These are phyloP conservation scores for Metopolophium dirhodum DNA, from an alignment of 1,140 invertebrate species.

Conservation along the genomic window DNA sequence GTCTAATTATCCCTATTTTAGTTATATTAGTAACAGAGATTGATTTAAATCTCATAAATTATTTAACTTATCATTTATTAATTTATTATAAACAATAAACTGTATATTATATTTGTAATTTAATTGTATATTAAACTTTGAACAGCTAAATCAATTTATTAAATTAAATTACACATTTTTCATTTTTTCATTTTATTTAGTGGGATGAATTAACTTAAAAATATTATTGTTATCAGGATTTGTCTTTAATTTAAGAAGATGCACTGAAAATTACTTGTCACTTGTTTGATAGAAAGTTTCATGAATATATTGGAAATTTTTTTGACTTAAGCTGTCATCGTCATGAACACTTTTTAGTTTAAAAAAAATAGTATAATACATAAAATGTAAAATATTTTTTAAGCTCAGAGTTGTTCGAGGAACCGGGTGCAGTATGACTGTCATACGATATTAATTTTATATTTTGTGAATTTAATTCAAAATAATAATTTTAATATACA, in stretches of 20 bases:
- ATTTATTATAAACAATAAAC: neutral
- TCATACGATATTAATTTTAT: conserved; percentile 7
- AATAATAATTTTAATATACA: conserved; percentile 12
- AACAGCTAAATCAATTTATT: neutral
- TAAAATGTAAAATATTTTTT: neutral
- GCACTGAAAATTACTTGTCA: neutral
- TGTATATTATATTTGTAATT: neutral
- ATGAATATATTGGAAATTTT: neutral
- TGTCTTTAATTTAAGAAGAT: neutral
- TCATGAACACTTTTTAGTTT: neutral
- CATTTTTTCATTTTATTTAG: neutral
- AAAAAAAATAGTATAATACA: neutral
- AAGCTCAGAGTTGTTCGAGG: neutral
- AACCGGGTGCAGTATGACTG: neutral
- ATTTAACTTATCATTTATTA: neutral
- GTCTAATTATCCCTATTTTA: neutral
- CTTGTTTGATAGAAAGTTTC: neutral
- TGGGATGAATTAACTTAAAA: neutral
- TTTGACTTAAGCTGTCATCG: conserved; percentile 9
- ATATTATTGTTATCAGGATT: neutral
- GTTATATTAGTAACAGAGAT: neutral
- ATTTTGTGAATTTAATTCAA: neutral
- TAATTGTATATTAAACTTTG: neutral
- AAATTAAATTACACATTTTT: neutral
- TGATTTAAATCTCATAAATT: neutral